A percentile compares a stretch with the other conserved stretches of the same genome.
phyloP scores from a whole-genome alignment of 2,888 invertebrate genomes.

The Parapristionchus giblindavisi region DNA sequence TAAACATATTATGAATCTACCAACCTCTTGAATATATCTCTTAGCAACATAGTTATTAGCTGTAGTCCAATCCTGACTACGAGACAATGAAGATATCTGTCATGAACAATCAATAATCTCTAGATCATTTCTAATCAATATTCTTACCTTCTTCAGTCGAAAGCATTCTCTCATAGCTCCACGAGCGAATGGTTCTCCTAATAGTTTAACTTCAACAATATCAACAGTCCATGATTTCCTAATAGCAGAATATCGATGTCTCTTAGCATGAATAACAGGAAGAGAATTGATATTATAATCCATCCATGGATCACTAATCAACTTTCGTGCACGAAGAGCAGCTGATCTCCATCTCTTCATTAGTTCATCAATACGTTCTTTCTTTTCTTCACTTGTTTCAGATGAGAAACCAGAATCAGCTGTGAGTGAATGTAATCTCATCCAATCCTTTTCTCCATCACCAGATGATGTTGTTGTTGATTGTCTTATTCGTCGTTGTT shows the following conservation, averaged over 20 bases:
- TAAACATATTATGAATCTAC: neutral
- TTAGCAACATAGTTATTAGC: conserved; percentile 75
- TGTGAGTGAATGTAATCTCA: conserved; percentile 40
- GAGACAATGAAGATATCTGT: conserved; percentile 66
- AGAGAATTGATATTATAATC: conserved; percentile 72
- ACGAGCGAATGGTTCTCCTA: conserved; percentile 73
- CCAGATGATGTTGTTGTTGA: conserved; percentile 40
- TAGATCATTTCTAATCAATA: neutral
- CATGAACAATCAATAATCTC: conserved; percentile 56
- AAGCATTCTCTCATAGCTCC: conserved; percentile 76
- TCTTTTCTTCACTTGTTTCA: conserved; percentile 32
- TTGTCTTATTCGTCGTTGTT: conserved; percentile 38
- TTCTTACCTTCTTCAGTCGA: conserved; percentile 72
- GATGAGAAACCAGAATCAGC: conserved; percentile 29
- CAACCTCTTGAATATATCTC: conserved; percentile 69
- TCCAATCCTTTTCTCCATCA: conserved; percentile 41
- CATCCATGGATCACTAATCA: conserved; percentile 73
- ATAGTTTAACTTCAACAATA: conserved; percentile 71
- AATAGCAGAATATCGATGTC: conserved; percentile 74
- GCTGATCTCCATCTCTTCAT: conserved; percentile 55
- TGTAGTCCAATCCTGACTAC: conserved; percentile 72
- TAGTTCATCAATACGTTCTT: conserved; percentile 42
- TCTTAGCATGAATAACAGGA: conserved; percentile 71
- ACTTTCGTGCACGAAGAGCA: conserved; percentile 56
- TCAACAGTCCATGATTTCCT: conserved; percentile 73